Evolutionary conservation across 2,888 invertebrate species (phyloP).

Genomic region (Cistogaster globosa): DNA sequence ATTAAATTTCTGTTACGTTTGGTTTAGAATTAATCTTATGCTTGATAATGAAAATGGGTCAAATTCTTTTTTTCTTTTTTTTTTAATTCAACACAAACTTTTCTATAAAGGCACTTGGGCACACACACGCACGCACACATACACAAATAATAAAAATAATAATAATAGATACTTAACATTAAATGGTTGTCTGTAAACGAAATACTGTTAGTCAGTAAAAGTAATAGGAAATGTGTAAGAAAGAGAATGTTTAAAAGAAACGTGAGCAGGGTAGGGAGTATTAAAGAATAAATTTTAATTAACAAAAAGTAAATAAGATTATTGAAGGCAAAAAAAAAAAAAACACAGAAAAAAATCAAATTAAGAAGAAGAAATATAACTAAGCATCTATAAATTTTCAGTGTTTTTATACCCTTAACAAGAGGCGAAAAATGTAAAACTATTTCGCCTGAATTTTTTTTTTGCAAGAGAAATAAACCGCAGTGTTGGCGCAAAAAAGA

Average conservation of each 20-base stretch:
- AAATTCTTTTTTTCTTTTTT: constrained; percentile 74
- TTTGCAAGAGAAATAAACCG: no score
- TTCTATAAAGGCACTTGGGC: constrained; percentile 70
- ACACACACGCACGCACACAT: constrained; percentile 3
- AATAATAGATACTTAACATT: no score
- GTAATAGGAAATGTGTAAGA: constrained; percentile 11
- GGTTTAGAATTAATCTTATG: constrained; percentile 83
- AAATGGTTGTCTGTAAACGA: constrained; percentile 9
- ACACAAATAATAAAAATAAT: no score
- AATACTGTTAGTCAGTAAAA: constrained; percentile 36
- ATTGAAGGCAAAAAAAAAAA: no score
- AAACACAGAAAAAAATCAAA: no score
- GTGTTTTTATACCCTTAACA: no score
- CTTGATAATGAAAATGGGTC: constrained; percentile 83
- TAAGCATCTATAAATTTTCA: no score
- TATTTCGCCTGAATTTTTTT: no score
- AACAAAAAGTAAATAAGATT: background rate
- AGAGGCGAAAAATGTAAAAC: no score
- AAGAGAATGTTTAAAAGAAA: background rate
- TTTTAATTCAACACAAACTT: constrained; percentile 40
- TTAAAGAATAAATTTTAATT: background rate
- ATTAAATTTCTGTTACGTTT: constrained; percentile 59
- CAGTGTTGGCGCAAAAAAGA: no score
- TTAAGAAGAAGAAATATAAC: no score
- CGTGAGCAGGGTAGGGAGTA: background rate